Evolutionary conservation across 92 coral and sea anemone species (phyloP), one percentile per base, ranked within the genome.

Genomic region (Zoanthus sociatus): DNA sequence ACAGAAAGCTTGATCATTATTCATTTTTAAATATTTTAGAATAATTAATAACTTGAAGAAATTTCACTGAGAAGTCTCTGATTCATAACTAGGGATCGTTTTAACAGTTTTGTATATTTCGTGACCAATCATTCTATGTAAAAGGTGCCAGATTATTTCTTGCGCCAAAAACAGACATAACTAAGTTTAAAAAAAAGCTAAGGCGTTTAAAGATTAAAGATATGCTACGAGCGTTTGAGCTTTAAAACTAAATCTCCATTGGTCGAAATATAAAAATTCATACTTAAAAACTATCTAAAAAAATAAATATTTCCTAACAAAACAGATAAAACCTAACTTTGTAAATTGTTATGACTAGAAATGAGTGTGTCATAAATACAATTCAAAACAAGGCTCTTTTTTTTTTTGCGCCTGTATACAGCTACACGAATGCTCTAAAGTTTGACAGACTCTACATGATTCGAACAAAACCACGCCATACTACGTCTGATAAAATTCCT

Each of bases 211-310:
- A 69, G 17, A 69, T 30, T 69, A 30, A 30, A 69, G 21, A 12
- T 67, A 66, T 10, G 75, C 74, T 81, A 7, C 18, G 42, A 45
- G 73, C 58, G 73, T 64, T 81, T 32, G 48, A 81, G 73, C 51
- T 64, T 18, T 46, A 51, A 46, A 66, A 42, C 75, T 45, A 16
- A 63, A 56, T 14, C 51, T 50, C 44, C 82, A 50, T 21, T 69
- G 74, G 16, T 63, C 31, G 8, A 63, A 63, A 63, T 16, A 5
- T 63, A n/a, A 17, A 63, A 17, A 16, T 16, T 7, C 7, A 63
- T 0, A 4, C 20, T 60, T 63, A 20, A 63, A 20, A 69, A 30
- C 4, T 10, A 32, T 5, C 12, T 9, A 26, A 20, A 32, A 9
- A 4, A 11, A 18, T 9, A 26, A 8, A 69, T 26, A 18, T 1